Percentiles rank a stretch among this genome's conserved stretches.
Evolutionary conservation across 2,113 vertebrate species (phyloP).

Genomic region (rabbit (Oryctolagus cuniculus)): mOryCun1.1 NC_091434.1:48079501-48080000

Average conservation of each 20-base stretch:
- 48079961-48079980: conserved; percentile 30
- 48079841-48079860: background rate
- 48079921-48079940: conserved; percentile 27
- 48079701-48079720: background rate
- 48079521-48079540: background rate
- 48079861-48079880: conserved; percentile 29
- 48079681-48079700: background rate
- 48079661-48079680: background rate
- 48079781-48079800: conserved; percentile 9
- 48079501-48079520: conserved; percentile 45
- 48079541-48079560: conserved; percentile 16
- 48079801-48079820: background rate
- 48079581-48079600: background rate
- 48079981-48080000: background rate
- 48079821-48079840: conserved; percentile 45
- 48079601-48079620: background rate
- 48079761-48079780: background rate
- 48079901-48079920: background rate
- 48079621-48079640: background rate
- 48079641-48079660: background rate
- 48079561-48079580: background rate
- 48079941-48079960: background rate
- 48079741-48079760: background rate
- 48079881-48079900: background rate
- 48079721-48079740: conserved; percentile 7